Conservation (phyloP, 1,140 invertebrate genomes). For the Caenorhabditis tropicalis region DNA sequence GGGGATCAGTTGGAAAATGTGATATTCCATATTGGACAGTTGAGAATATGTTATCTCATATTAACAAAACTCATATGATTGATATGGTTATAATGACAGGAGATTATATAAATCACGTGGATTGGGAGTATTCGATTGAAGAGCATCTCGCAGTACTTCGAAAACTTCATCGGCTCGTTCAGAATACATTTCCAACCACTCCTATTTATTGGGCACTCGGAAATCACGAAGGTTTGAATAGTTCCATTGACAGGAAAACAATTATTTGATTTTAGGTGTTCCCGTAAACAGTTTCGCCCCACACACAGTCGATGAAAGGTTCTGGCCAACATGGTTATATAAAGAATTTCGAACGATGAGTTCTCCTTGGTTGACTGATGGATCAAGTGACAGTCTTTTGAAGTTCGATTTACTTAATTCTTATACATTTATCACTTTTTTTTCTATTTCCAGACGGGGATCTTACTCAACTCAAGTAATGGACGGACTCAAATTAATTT, state of each 20-base stretch:
- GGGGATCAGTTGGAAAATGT: constrained; percentile 67
- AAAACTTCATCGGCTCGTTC: constrained; percentile 58
- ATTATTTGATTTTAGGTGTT: background rate
- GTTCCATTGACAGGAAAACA: background rate
- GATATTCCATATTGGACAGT: constrained; percentile 66
- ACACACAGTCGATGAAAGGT: constrained; percentile 64
- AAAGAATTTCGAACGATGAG: constrained; percentile 59
- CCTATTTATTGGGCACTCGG: constrained; percentile 70
- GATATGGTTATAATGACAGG: constrained; percentile 68
- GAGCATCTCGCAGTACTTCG: constrained; percentile 57
- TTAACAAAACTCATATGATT: constrained; percentile 61
- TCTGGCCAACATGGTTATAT: constrained; percentile 70
- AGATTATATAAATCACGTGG: constrained; percentile 66
- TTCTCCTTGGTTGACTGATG: constrained; percentile 58
- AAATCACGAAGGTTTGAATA: constrained; percentile 67
- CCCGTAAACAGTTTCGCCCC: constrained; percentile 65
- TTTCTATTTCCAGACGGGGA: constrained; percentile 63
- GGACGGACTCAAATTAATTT: constrained; percentile 63
- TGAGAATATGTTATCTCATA: constrained; percentile 68
- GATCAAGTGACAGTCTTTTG: constrained; percentile 51
- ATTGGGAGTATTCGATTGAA: constrained; percentile 68
- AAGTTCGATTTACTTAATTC: constrained; percentile 61
- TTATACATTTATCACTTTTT: background rate
- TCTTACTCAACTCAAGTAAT: constrained; percentile 62
- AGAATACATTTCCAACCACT: constrained; percentile 63